A percentile compares a stretch with the other conserved stretches of the same genome.
These are phyloP conservation scores for Cecropterus lyciades DNA, from an alignment of 1,140 invertebrate species.

Conservation along the genomic window DNA sequence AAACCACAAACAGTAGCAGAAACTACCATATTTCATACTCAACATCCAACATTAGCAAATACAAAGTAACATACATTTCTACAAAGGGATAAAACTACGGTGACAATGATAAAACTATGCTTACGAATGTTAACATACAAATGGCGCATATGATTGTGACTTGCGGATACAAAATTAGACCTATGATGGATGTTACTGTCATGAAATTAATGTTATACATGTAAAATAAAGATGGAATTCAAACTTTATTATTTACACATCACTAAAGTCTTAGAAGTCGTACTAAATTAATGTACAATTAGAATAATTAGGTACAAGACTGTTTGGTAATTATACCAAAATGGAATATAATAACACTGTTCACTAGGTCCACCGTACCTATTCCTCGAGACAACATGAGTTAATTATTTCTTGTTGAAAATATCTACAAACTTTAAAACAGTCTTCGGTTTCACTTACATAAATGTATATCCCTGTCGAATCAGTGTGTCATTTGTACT, in stretches of 20 bases:
- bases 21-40: constrained; percentile 1
- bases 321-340: constrained; percentile 74
- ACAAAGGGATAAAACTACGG: constrained; percentile 11
- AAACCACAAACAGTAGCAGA: constrained; percentile 2
- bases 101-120: constrained; percentile 2
- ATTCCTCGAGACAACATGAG: constrained; percentile 53
- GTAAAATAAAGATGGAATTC: constrained; percentile 45
- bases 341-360: constrained; percentile 64
- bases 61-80: constrained; percentile 7
- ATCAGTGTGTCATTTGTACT: constrained; percentile 78
- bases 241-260: constrained; percentile 60
- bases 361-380: constrained; percentile 53
- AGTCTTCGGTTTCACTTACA: constrained; percentile 82
- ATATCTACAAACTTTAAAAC: constrained; percentile 78
- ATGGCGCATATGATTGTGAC: constrained; percentile 9
- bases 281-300: constrained; percentile 63
- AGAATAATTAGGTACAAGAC: constrained; percentile 72
- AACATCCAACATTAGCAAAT: constrained; percentile 21
- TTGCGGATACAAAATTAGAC: constrained; percentile 46
- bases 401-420: constrained; percentile 62
- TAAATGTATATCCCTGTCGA: constrained; percentile 77
- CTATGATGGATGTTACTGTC: constrained; percentile 56
- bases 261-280: constrained; percentile 46
- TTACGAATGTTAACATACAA: constrained; percentile 9
- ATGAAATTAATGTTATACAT: constrained; percentile 32